phyloP scores from a whole-genome alignment of 2,888 invertebrate species.

The Xylota sylvarum region DNA sequence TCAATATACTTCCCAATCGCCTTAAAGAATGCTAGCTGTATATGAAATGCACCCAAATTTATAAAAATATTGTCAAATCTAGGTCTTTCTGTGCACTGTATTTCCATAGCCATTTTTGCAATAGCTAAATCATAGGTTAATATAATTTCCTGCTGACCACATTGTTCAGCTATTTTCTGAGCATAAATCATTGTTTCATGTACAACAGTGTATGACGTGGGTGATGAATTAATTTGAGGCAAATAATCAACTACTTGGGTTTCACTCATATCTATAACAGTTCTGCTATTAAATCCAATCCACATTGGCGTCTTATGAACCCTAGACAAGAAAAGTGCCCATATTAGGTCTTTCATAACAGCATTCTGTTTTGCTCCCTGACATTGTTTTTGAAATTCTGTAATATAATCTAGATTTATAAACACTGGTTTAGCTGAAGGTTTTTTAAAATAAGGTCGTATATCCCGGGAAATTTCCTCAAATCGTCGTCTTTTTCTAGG shows the following conservation, averaged over 20 bases:
- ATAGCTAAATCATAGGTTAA: constrained; percentile 79
- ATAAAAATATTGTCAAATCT: constrained; percentile 77
- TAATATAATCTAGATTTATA: constrained; percentile 18
- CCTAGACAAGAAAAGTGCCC: constrained; percentile 14
- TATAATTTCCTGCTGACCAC: constrained; percentile 19
- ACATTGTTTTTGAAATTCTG: constrained; percentile 8
- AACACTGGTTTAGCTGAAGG: constrained; percentile 11
- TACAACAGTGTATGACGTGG: constrained; percentile 79
- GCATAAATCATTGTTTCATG: constrained; percentile 78
- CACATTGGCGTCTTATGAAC: constrained; percentile 34
- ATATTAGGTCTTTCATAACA: constrained; percentile 28
- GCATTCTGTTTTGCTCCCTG: constrained; percentile 17
- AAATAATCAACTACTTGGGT: constrained; percentile 80
- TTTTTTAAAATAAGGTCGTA: constrained; percentile 7
- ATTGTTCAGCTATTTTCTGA: constrained; percentile 77
- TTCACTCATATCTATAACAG: constrained; percentile 27
- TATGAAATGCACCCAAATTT: constrained; percentile 77
- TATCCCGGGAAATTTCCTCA: constrained; percentile 7
- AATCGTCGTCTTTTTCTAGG: constrained; percentile 23
- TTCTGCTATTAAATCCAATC: constrained; percentile 37
- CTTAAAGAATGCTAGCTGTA: constrained; percentile 78
- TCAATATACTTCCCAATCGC: constrained; percentile 13
- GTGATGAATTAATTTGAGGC: constrained; percentile 81
- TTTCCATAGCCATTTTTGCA: constrained; percentile 78
- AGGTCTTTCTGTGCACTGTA: constrained; percentile 78